A percentile compares a stretch with the other conserved stretches of the same genome.
Conservation (phyloP, 2,888 invertebrate genomes). For the Amiota minor region DNA sequence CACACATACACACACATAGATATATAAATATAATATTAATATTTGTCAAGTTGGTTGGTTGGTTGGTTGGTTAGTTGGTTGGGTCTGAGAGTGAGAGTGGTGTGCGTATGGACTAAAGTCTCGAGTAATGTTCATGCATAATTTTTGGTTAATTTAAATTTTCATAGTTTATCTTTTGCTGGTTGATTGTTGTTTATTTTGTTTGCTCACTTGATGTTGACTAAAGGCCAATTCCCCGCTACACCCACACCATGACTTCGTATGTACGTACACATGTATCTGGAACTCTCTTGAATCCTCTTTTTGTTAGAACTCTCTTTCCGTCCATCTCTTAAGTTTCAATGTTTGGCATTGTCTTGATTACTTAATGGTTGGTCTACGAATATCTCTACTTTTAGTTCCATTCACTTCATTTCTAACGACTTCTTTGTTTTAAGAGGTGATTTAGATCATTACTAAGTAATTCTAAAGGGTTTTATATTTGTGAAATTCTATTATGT, state of each 20-base stretch:
- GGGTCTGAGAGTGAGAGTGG: background rate
- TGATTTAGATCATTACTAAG: too few relatives aligned
- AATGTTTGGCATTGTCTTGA: background rate
- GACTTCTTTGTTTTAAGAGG: slow-evolving; percentile 5
- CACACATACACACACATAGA: background rate
- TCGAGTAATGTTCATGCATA: slow-evolving; percentile 68
- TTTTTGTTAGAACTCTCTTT: too few relatives aligned
- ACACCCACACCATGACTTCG: slow-evolving; percentile 3
- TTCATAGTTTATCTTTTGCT: slow-evolving; percentile 64
- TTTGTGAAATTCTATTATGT: background rate
- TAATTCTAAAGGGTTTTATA: too few relatives aligned
- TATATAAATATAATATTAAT: slow-evolving; percentile 57
- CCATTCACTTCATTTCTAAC: slow-evolving; percentile 44
- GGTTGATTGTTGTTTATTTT: slow-evolving; percentile 37
- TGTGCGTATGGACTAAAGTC: background rate
- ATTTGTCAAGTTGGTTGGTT: slow-evolving; percentile 57
- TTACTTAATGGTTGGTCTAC: too few relatives aligned
- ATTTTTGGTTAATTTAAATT: slow-evolving; percentile 70
- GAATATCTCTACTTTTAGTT: background rate
- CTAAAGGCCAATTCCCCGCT: slow-evolving; percentile 18
- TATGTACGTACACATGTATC: too few relatives aligned
- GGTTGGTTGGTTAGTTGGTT: slow-evolving; percentile 31
- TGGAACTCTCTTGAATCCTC: too few relatives aligned
- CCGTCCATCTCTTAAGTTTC: too few relatives aligned
- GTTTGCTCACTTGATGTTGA: slow-evolving; percentile 5